Conservation (phyloP, 2,797 vertebrate genomes). For the Syngnathus rostellatus region DNA sequence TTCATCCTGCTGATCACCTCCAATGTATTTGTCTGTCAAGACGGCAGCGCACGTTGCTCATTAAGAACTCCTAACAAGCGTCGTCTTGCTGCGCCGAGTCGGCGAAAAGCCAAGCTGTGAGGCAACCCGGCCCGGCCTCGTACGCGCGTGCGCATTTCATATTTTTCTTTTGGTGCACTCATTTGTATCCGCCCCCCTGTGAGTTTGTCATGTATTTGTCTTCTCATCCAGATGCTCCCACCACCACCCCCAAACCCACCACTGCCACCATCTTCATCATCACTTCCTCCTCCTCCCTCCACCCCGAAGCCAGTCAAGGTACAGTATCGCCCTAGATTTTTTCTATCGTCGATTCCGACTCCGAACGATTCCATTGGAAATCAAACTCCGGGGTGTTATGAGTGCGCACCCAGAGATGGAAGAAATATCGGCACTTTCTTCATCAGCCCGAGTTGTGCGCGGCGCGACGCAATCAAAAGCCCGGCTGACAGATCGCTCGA, state of each 20-base stretch:
- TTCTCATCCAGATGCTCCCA: conserved; percentile 98
- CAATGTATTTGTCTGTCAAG: neutral
- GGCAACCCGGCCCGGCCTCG: neutral
- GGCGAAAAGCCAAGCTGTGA: neutral
- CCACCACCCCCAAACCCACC: conserved; percentile 96
- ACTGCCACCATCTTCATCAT: conserved; percentile 75
- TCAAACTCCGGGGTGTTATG: conserved; percentile 37
- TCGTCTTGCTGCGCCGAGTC: neutral
- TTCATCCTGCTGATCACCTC: neutral
- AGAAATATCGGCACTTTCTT: conserved; percentile 39
- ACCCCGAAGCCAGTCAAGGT: conserved; percentile 80
- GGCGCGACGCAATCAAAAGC: conserved; percentile 58
- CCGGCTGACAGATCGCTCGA: conserved; percentile 56
- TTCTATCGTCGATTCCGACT: neutral
- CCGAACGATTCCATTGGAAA: conserved; percentile 12
- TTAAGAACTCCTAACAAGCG: neutral
- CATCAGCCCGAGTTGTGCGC: conserved; percentile 51
- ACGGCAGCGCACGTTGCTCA: neutral
- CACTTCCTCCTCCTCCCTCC: conserved; percentile 74
- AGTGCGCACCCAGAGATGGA: conserved; percentile 46
- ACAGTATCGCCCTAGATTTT: conserved; percentile 43
- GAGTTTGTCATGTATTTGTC: conserved; percentile 75
- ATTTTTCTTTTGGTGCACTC: conserved; percentile 23
- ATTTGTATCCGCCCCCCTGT: conserved; percentile 54
- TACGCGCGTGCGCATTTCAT: neutral